Percentiles rank a stretch among this genome's conserved stretches.
Evolutionary conservation across 2,888 invertebrate genomes (phyloP).

Genomic region (Tetragonisca angustula): DNA sequence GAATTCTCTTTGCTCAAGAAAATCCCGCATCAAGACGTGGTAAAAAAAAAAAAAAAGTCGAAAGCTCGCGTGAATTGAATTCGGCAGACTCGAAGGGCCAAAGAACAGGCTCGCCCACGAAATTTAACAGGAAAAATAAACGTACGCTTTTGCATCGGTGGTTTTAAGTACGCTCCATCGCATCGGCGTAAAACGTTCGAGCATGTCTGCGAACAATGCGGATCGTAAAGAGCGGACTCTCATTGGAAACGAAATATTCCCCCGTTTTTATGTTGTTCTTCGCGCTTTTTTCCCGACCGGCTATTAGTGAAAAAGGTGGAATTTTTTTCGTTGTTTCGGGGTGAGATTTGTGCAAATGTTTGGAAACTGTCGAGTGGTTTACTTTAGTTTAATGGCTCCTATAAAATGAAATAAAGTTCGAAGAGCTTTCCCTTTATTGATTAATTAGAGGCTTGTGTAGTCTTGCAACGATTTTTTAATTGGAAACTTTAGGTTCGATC

Average conservation of each 20-base stretch:
- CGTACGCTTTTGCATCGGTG: constrained; percentile 25
- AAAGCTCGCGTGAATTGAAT: constrained; percentile 29
- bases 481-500: neutral
- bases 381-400: neutral
- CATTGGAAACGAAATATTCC: constrained; percentile 43
- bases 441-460: neutral
- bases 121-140: constrained; percentile 41
- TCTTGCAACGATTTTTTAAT: neutral
- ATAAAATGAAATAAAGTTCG: neutral
- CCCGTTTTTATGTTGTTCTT: constrained; percentile 20
- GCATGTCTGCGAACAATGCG: constrained; percentile 37
- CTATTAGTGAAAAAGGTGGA: neutral
- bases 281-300: neutral
- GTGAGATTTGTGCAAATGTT: neutral
- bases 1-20: neutral
- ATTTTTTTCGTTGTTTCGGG: neutral
- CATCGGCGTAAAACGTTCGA: constrained; percentile 38
- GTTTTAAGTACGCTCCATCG: constrained; percentile 25
- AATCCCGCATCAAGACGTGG: neutral
- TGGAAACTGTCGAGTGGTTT: neutral
- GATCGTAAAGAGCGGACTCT: constrained; percentile 40
- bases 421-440: neutral
- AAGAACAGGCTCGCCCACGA: constrained; percentile 1
- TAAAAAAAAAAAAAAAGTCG: neutral
- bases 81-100: neutral